Evolutionary conservation across 2,113 vertebrate species (phyloP), one percentile per base, ranked within the genome.

Genomic region (Carassius gibelio): DNA sequence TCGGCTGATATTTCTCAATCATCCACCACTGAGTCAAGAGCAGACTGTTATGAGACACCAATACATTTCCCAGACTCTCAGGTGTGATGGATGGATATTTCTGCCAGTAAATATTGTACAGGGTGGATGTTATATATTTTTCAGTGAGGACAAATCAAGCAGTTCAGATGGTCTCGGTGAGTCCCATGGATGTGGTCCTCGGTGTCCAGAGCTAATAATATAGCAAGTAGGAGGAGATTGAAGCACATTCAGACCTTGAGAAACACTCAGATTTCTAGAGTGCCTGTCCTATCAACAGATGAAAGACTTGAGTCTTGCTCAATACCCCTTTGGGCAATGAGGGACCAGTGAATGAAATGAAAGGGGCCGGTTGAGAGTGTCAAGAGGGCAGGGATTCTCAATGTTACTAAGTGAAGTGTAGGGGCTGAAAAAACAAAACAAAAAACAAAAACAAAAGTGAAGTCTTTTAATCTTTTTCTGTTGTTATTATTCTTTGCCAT

Each of bases 1-100:
- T 34, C 72, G 55, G 52, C 23, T 82, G 68, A 87, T 48, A 34
- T 78, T 85, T 85, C 79, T 83, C 30, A 83, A 75, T 69, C 68
- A 34, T 62, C 78, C 75, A 4, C 11, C 48, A 45, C n/a, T 76
- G 84, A 36, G 5, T 36, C 62, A 9, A 55, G 64, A 69, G 80
- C 62, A 52, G 64, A 82, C 45, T 68, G 62, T 50, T 81, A 48
- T 55, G 80, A 55, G 80, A 50, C 48, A 55, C 48, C 11, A 15
- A 82, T 64, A 69, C 15, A 0, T 55, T 55, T 57, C 2, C 62
- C 17, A 64, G 38, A 48, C 61, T 81, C 61, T 81, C 38, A 66
- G 61, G 78, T 81, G 61, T 9, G 59, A 81, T 81, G n/a, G 61
- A 26, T 45, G 42, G 61, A 81, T 30, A 64, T 66, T 81, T 81